phyloP scores from a whole-genome alignment of 53 echinoderm and acorn worm species.

The Patiria pectinifera region DNA sequence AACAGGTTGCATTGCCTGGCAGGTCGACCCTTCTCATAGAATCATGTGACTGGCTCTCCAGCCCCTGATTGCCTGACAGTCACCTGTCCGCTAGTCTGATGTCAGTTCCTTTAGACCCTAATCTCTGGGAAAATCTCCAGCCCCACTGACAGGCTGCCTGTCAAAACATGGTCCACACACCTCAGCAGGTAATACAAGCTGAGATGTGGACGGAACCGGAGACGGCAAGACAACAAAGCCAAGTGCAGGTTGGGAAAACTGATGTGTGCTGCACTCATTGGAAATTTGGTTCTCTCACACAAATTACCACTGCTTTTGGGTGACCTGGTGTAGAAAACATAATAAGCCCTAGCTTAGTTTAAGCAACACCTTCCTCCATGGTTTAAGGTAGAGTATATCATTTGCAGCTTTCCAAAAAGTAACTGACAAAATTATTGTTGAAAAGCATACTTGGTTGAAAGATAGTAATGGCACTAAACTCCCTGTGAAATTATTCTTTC shows the following conservation, averaged over 20 bases:
- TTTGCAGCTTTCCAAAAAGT: too few species aligned
- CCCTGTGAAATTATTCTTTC: too few species aligned
- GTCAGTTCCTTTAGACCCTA: neutral
- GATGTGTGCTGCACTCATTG: neutral
- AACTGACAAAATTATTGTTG: too few species aligned
- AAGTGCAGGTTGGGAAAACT: neutral
- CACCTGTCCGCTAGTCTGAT: neutral
- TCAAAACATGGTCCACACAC: constrained; percentile 38
- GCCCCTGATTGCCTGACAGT: neutral
- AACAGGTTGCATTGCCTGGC: neutral
- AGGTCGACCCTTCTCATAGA: neutral
- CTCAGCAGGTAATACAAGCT: constrained; percentile 14
- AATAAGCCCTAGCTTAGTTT: neutral
- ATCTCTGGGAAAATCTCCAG: neutral
- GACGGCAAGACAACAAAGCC: neutral
- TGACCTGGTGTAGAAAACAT: neutral
- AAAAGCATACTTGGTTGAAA: too few species aligned
- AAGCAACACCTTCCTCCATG: too few species aligned
- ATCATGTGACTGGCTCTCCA: neutral
- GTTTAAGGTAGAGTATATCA: too few species aligned
- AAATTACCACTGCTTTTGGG: neutral
- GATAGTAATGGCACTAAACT: too few species aligned
- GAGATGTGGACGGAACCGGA: neutral
- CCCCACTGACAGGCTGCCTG: constrained; percentile 13
- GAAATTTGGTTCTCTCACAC: neutral